Base-by-base conservation (phyloP, 2,888 invertebrate species). In the Parnassius glacialis region DNA sequence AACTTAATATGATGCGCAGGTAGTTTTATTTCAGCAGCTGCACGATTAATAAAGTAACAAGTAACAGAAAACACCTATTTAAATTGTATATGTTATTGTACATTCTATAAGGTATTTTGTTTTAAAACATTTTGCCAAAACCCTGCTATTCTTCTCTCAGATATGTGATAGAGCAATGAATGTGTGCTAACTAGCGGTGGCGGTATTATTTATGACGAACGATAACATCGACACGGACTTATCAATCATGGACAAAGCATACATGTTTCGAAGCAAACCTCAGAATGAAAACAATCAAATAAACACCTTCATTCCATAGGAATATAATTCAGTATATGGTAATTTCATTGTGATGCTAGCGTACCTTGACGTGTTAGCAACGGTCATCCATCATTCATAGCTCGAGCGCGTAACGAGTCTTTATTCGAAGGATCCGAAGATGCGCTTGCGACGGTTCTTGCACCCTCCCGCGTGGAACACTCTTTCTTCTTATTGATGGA, bases 181-280 rank as follows among this genome's bases (percentile, higher is more conserved):
- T 89, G 83, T 85, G 81, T 80, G 80, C 87, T 90, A 90, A 90
- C 90, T 85, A 90, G 87, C 80, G 70, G 83, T 85, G 85, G 86
- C 85, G 82, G 82, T 77, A 81, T 90, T 88, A 89, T 89, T 88
- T 88, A 90, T 90, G 85, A 87, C 79, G 79, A 74, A 74, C 76
- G 87, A 87, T 87, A 83, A 80, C 75, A 87, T 89, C 87, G 87
- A 78, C 75, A 81, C 84, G 87, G 84, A 89, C 90, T 90, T 90
- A 91, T 91, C 91, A 88, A 88, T 90, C 90, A 88, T 70, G 67
- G 68, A 68, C 69, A 75, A 71, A 71, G 74, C 75, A 66, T 63
- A 77, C 74, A 78, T 74, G 79, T 76, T 80, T 79, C 75, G 73
- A 72, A 80, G 74, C 75, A 74, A 75, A 76, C 76, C 73, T 71